A percentile compares a stretch with the other conserved stretches of the same genome.
These are phyloP conservation scores for Pseudopleuronectes americanus DNA, from an alignment of 2,797 vertebrate genomes.

Conservation along the genomic window DNA sequence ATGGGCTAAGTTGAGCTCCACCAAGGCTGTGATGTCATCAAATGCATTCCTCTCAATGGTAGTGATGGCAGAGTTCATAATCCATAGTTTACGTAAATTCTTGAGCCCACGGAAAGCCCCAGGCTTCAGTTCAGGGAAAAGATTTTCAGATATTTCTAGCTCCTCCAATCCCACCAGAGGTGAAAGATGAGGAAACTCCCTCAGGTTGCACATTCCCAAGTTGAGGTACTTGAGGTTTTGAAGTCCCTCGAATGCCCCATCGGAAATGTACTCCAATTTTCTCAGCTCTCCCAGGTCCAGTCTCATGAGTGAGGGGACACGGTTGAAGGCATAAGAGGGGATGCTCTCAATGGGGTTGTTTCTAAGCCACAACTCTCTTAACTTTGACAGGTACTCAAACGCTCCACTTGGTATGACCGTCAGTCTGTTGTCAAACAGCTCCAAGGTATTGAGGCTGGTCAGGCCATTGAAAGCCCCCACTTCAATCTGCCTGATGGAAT, in stretches of 20 bases:
- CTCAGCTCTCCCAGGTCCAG: conserved; percentile 96
- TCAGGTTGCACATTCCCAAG: conserved; percentile 96
- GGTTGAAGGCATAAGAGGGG: conserved; percentile 97
- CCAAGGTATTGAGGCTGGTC: conserved; percentile 97
- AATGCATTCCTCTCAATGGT: conserved; percentile 96
- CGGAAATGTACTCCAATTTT: conserved; percentile 97
- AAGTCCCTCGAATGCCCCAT: conserved; percentile 95
- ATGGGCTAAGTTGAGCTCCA: conserved; percentile 98
- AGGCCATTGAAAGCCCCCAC: conserved; percentile 97
- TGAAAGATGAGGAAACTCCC: conserved; percentile 93
- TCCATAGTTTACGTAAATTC: conserved; percentile 95
- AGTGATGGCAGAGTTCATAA: conserved; percentile 97
- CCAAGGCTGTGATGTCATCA: conserved; percentile 93
- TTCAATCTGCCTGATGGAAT: conserved; percentile 96
- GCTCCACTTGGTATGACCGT: conserved; percentile 97
- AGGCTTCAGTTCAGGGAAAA: conserved; percentile 93
- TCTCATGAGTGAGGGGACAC: conserved; percentile 96
- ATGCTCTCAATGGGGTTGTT: conserved; percentile 99
- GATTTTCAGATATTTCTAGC: conserved; percentile 96
- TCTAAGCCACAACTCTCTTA: conserved; percentile 96
- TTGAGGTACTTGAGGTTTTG: conserved; percentile 98
- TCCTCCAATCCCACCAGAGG: conserved; percentile 94
- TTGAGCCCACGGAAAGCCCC: conserved; percentile 93
- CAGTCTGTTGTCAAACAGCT: conserved; percentile 97
- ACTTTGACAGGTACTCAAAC: conserved; percentile 97